Base-by-base conservation (phyloP, 2,888 invertebrate species). In the Microchrysa polita region DNA sequence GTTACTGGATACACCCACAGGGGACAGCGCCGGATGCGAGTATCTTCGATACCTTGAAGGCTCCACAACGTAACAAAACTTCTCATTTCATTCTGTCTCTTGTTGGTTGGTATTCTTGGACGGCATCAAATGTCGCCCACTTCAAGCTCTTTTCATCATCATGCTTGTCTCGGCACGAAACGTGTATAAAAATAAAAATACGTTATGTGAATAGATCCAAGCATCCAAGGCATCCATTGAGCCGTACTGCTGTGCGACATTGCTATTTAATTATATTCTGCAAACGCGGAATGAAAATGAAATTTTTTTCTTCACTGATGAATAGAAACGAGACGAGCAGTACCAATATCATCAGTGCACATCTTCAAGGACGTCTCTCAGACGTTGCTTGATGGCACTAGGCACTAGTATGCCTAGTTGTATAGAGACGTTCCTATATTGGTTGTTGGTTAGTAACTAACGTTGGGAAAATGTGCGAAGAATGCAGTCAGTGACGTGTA, bases 221-320 rank as follows among this genome's bases (percentile, higher is more conserved):
- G 7, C 27, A 34, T 2, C 27, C 27, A 34, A 34, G 7, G 27
- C 27, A 34, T 34, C 27, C 7, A 34, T 34, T 7, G 27, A 34
- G 27, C 7, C 27, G 4, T n/a, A n/a, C n/a, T n/a, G n/a, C 2
- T 34, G 27, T 34, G 27, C 27, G 27, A 34, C 61, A 61, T 61
- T 16, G 27, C 40, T 12, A 10, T 40, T 61, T 60, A 14, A 61
- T 40, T 61, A 34, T 61, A 34, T 61, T 61, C 61, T 40, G 61
- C 40, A 40, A 61, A 34, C 27, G n/a, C 27, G 27, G 27, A 34
- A 61, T 61, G 61, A 61, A 61, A 61, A 16, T 61, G 40, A 40
- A 40, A 61, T 40, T 61, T 18, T 61, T 27, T 61, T 34, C 7
- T 34, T 61, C 18, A 40, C 61, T 61, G 60, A 23, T 61, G 40